Evolutionary conservation across 2,888 invertebrate genomes (phyloP), one percentile per base, ranked within the genome.

Genomic region (Eupithecia vulgata): DNA sequence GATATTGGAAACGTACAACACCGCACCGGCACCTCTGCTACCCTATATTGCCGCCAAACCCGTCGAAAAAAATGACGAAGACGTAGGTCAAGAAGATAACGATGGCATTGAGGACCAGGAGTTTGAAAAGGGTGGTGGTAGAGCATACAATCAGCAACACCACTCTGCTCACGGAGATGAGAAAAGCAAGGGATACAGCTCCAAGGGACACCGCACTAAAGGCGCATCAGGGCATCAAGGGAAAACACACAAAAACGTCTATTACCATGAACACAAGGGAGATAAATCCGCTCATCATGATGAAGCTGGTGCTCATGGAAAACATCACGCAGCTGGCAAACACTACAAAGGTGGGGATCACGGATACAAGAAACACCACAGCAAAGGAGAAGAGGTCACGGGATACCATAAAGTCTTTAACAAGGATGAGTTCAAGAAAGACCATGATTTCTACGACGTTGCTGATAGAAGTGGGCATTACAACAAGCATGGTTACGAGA

Each of bases 401-500:
- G 97, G 97, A 25, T 97, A 95, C 91, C 96, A 96, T 87, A 96
- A 96, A 82, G 96, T 96, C 1, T 96, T 96, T 88, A 95, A 95
- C 89, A 97, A 97, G 92, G 96, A 97, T 84, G 97, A 97, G 87
- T 97, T 95, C 93, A 96, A 97, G 87, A 97, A 97, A 84, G 96
- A 97, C 83, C 96, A 96, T 80, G 96, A 96, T 81, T 97, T 97
- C 90, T 97, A 97, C 85, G 97, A 97, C 82, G 96, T 96, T 67
- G 95, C 95, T 37, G 96, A 97, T 84, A 95, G 95, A 69, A 95
- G 95, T 67, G 97, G 96, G 0, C 95, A 96, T 84, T 96, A 95
- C 84, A 95, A 95, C 75, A 96, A 96, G 83, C 95, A 96, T 84
- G 96, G 95, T 1, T 93, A 94, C 77, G 91, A 92, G 75, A 91